Evolutionary conservation across 1,140 invertebrate species (phyloP).

Genomic region (Bombus confusus): DNA sequence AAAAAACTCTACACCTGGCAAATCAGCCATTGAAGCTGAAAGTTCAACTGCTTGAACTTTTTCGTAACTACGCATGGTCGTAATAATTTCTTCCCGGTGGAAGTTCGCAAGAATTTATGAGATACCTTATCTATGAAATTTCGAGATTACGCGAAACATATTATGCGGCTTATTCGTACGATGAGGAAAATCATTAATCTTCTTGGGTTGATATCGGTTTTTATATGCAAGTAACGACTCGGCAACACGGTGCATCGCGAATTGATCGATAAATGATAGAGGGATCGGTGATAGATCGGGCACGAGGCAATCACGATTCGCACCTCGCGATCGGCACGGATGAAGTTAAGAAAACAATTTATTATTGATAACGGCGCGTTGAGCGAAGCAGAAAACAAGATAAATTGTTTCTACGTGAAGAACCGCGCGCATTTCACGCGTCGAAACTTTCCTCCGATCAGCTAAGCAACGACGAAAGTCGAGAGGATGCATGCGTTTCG

Average conservation of each 20-base stretch:
- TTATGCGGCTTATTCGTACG: neutral
- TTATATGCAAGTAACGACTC: neutral
- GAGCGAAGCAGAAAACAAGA: conserved; percentile 22
- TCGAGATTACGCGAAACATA: conserved; percentile 18
- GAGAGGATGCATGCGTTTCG: neutral
- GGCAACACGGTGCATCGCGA: conserved; percentile 15
- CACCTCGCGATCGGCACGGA: neutral
- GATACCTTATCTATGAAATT: neutral
- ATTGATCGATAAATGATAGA: conserved; percentile 47
- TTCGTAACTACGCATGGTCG: no score
- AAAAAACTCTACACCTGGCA: neutral
- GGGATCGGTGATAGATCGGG: conserved; percentile 25
- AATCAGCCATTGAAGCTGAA: neutral
- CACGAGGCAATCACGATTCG: conserved; percentile 28
- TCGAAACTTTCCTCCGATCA: neutral
- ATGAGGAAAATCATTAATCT: conserved; percentile 30
- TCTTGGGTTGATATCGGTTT: neutral
- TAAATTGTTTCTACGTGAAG: conserved; percentile 41
- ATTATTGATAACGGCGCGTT: conserved; percentile 41
- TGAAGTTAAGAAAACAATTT: conserved; percentile 47
- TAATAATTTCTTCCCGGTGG: no score
- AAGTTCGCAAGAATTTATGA: neutral
- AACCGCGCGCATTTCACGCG: neutral
- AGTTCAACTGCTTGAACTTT: neutral
- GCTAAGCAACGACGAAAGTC: neutral